These are phyloP conservation scores for Phalloptychus januarius DNA, from an alignment of 2,797 vertebrate species.

Conservation along the genomic window DNA sequence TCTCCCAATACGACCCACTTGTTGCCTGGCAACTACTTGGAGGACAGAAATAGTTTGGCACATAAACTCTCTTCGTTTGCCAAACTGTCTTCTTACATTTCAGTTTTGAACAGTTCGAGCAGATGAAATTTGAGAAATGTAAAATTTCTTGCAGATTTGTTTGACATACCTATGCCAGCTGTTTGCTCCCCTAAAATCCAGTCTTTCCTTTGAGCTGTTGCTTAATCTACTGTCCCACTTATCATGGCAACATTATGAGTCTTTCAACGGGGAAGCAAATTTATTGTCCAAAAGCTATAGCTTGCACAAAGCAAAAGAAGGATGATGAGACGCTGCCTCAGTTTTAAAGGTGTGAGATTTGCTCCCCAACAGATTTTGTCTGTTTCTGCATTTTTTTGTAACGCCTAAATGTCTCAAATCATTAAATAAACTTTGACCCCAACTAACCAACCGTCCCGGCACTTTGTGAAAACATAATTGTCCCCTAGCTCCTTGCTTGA, in stretches of 20 bases:
- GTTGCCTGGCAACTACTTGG: slow-evolving; percentile 22
- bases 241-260: background rate
- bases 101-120: slow-evolving; percentile 10
- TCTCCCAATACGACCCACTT: background rate
- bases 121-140: slow-evolving; percentile 3
- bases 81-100: background rate
- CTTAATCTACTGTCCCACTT: background rate
- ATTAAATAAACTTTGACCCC: background rate
- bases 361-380: background rate
- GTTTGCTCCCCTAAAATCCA: background rate
- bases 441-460: background rate
- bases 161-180: background rate
- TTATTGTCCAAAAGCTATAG: slow-evolving; percentile 18
- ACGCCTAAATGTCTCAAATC: background rate
- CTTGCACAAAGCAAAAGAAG: background rate
- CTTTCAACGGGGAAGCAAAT: background rate
- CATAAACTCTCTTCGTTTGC: background rate
- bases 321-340: background rate
- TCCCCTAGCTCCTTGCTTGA: background rate
- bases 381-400: background rate
- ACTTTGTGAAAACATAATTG: background rate
- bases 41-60: slow-evolving; percentile 16
- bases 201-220: background rate
- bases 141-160: background rate
- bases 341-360: background rate